phyloP scores from a whole-genome alignment of 2,888 invertebrate species.

The Cyclophora punctaria region DNA sequence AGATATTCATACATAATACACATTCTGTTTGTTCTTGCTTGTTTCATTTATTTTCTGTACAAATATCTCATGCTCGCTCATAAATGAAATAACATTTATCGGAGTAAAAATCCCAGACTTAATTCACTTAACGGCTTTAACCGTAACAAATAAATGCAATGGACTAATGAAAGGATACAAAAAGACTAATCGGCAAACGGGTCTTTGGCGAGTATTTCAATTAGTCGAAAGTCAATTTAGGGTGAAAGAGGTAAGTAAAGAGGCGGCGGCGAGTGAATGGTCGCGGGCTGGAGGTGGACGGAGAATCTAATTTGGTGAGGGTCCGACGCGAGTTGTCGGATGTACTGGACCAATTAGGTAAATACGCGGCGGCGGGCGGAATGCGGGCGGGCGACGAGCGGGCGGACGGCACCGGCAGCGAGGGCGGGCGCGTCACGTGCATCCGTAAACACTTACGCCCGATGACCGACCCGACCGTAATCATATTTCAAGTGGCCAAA shows the following conservation, averaged over 20 bases:
- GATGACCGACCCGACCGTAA: conserved; percentile 48
- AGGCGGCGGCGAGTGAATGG: conserved; percentile 29
- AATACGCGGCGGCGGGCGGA: conserved; percentile 42
- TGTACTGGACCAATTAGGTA: conserved; percentile 65
- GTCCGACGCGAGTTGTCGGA: conserved; percentile 56
- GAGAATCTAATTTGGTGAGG: conserved; percentile 63
- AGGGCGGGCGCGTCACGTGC: conserved; percentile 42
- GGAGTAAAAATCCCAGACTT: neutral
- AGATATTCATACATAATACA: no score
- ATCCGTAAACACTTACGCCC: conserved; percentile 54
- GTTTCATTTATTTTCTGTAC: no score
- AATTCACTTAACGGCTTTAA: neutral
- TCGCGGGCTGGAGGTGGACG: conserved; percentile 26
- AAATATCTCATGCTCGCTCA: no score
- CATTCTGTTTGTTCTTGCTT: no score
- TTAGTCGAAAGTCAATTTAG: conserved; percentile 61
- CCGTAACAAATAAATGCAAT: conserved; percentile 1
- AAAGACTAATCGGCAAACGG: conserved; percentile 34
- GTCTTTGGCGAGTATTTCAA: conserved; percentile 53
- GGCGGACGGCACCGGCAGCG: conserved; percentile 3
- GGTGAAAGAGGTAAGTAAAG: conserved; percentile 64
- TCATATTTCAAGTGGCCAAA: conserved; percentile 51
- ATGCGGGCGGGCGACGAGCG: neutral
- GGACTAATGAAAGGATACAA: conserved; percentile 19
- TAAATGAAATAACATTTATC: no score